These are phyloP conservation scores for Myotis findleyi DNA, from an alignment of 2,797 vertebrate species.

Conservation along the genomic window DNA sequence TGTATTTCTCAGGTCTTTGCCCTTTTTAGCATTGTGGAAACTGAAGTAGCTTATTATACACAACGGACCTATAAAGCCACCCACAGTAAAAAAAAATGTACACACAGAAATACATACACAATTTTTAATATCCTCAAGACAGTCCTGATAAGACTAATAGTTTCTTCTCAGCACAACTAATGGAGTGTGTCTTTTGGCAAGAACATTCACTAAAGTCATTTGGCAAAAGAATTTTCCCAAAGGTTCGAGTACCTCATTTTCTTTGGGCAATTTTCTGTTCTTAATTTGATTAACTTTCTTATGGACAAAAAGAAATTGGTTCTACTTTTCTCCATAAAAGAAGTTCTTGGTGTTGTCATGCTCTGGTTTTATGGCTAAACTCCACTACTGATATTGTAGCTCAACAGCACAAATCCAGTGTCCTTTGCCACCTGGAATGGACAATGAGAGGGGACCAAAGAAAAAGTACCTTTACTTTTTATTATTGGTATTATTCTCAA, in stretches of 20 bases:
- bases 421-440: neutral
- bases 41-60: neutral
- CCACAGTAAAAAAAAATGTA: neutral
- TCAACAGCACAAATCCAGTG: neutral
- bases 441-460: neutral
- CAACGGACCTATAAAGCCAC: neutral
- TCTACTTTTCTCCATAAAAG: neutral
- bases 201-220: slow-evolving; percentile 31
- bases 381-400: too few species aligned
- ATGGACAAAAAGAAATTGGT: neutral
- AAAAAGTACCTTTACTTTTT: neutral
- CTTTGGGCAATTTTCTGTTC: neutral
- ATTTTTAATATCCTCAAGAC: slow-evolving; percentile 34
- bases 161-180: slow-evolving; percentile 53
- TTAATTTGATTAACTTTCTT: slow-evolving; percentile 50
- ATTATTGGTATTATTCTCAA: neutral
- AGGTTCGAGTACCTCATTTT: slow-evolving; percentile 33
- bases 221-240: slow-evolving; percentile 18
- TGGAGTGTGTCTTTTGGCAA: slow-evolving; percentile 23
- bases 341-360: neutral
- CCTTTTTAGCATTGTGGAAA: neutral
- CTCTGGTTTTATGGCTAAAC: neutral
- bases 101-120: neutral
- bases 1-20: neutral
- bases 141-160: slow-evolving; percentile 33